Evolutionary conservation across 2,797 vertebrate genomes (phyloP).

Genomic region (Neosilurus hyrtlii): DNA sequence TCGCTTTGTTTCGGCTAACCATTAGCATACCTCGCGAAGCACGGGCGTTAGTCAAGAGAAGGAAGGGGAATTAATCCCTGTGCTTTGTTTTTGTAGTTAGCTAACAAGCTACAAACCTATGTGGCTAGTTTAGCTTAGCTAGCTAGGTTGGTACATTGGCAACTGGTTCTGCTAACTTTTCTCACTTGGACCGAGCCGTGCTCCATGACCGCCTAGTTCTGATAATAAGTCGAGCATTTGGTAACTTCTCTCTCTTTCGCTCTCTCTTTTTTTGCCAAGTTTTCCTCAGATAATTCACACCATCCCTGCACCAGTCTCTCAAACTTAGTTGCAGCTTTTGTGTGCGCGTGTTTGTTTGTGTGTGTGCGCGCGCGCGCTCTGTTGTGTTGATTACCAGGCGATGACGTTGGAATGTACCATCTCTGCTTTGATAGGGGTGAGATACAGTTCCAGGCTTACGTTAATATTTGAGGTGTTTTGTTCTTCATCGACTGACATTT

Average conservation of each 20-base stretch:
- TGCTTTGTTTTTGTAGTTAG: constrained; percentile 23
- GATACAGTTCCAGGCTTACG: not conserved
- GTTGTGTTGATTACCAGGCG: constrained; percentile 47
- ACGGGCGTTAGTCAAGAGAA: not conserved
- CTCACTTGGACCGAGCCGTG: constrained; percentile 1
- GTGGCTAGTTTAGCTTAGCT: constrained; percentile 6
- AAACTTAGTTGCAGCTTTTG: constrained; percentile 21
- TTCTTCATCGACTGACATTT: constrained; percentile 32
- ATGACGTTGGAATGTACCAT: constrained; percentile 49
- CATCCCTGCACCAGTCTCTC: not conserved
- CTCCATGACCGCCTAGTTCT: constrained; percentile 9
- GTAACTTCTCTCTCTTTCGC: not conserved
- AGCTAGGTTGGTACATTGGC: not conserved
- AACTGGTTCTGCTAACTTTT: constrained; percentile 28
- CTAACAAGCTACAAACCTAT: not conserved
- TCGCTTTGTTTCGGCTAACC: not conserved
- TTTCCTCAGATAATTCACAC: not conserved
- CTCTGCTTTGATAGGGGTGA: not conserved
- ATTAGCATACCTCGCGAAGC: not conserved
- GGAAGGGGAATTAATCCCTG: not conserved
- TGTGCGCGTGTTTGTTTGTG: not conserved
- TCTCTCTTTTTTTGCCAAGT: not conserved
- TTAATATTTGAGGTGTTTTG: not conserved
- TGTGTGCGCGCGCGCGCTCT: constrained; percentile 8
- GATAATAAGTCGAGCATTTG: not conserved